These are phyloP conservation scores for Pararge aegeria DNA, from an alignment of 1,140 invertebrate genomes.

Conservation along the genomic window DNA sequence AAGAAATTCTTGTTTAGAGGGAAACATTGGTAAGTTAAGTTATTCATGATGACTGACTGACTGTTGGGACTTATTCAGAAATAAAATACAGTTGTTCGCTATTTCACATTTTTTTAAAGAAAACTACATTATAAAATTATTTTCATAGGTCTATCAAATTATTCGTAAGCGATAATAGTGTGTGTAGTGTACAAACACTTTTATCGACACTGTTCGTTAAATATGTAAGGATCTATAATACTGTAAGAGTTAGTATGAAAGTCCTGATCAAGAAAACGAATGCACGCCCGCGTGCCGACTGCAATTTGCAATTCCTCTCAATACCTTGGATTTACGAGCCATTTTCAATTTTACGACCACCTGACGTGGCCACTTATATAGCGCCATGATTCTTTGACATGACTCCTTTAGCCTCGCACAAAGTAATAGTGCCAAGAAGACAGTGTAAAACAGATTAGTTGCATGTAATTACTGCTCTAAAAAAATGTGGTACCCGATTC, in stretches of 20 bases:
- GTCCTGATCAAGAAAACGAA: constrained; percentile 51
- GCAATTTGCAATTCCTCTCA: constrained; percentile 58
- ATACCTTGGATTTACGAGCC: constrained; percentile 61
- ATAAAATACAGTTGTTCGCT: too few relatives aligned
- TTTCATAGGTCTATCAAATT: too few relatives aligned
- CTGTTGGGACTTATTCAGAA: too few relatives aligned
- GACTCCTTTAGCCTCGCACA: constrained; percentile 18
- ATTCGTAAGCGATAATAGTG: too few relatives aligned
- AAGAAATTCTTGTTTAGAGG: too few relatives aligned
- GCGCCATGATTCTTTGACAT: constrained; percentile 44
- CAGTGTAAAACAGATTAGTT: not conserved
- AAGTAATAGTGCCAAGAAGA: constrained; percentile 20
- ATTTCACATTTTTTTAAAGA: too few relatives aligned
- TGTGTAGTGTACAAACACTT: too few relatives aligned
- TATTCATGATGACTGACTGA: too few relatives aligned
- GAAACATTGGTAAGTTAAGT: too few relatives aligned
- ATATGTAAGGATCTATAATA: not conserved
- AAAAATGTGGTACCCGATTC: not conserved
- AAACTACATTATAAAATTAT: too few relatives aligned
- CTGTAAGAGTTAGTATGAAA: constrained; percentile 7
- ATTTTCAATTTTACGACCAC: constrained; percentile 66
- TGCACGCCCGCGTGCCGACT: constrained; percentile 53
- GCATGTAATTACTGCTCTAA: not conserved
- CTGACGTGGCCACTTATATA: constrained; percentile 50
- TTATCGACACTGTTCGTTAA: not conserved